Evolutionary conservation across 2,797 vertebrate species (phyloP), one percentile per base, ranked within the genome.

Genomic region (Apogon talboti): DNA sequence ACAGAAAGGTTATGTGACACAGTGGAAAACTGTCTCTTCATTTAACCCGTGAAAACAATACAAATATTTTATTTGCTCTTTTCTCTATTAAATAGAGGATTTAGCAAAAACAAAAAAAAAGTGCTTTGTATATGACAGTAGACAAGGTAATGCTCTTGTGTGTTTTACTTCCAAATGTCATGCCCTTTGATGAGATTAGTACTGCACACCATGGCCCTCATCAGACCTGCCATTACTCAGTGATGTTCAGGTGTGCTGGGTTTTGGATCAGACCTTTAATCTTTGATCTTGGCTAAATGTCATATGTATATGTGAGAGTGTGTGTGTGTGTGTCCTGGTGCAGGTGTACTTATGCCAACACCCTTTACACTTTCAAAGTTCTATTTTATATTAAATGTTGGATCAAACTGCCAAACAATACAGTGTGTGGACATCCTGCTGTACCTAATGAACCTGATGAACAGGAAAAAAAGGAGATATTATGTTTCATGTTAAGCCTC

Each of bases 171-270:
- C 4, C 24, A 30, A 70, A 53, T 18, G 28, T 13, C 15, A 15
- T 4, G 2, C 14, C 54, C 46, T 79, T 54, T 74, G 66, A 71
- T 71, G 62, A 21, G 73, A 75, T 83, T 55, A 68, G 28, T 33
- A 2, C 15, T 18, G 44, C n/a, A 11, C 30, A n/a, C 14, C n/a
- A 4, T 40, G 42, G 11, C 51, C 65, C 60, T 72, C 30, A 69
- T 66, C 59, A 59, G n/a, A 0, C 45, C 55, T 24, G 10, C 38
- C 51, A 51, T 11, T 62, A 53, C 68, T 66, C 54, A n/a, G 0
- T 62, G 53, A 49, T 50, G 55, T 49, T 24, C 21, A 35, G 41
- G 21, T 2, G 5, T 54, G 45, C 35, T 10, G 10, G 64, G 50
- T 61, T 55, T 67, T 33, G 41, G 19, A 48, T 44, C 37, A 44